Evolutionary conservation across 1,140 invertebrate species (phyloP), one percentile per base, ranked within the genome.

Genomic region (Temnothorax longispinosus): DNA sequence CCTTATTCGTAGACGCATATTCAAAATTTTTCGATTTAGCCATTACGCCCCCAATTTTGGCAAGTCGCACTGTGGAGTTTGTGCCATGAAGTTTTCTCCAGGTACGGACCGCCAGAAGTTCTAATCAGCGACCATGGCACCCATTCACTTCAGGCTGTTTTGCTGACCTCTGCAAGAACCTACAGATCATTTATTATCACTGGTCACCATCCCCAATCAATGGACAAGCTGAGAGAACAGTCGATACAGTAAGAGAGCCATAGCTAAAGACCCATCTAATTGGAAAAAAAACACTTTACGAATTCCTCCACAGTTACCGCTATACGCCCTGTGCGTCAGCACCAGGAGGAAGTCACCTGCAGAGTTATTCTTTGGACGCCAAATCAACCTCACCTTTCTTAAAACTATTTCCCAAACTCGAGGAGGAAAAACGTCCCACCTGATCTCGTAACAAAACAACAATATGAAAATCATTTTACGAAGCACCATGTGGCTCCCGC

Each of bases 1-100:
- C 3, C 84, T 92, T 1, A 78, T 44, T 92, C 2, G 77, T 93
- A 0, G 92, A 92, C 47, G 82, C 90, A 1, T 91, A 84, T 47
- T 89, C 88, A 3, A 93, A 93, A 81, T 93, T 87, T 71, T 54
- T 80, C 4, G 86, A 92, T 13, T 82, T 92, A 2, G 38, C n/a
- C 6, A 47, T 81, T 15, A 77, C 78, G 0, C 50, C 15, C 1
- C 81, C 41, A 13, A 88, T 88, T 4, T 81, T 77, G 38, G 84
- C 84, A 13, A 32, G 3, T 1, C 65, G 67, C 4, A 88, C 84
- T 6, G 52, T 88, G 0, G 76, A 75, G 0, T 32, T 32, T 86
- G 11, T 88, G 62, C 13, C 41, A 44, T 1, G 78, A 84, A 75
- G 10, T 81, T 21, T 78, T 50, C 27, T 27, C n/a, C 41, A 69